phyloP scores from a whole-genome alignment of 2,113 vertebrate genomes.

The Murina feae region DNA sequence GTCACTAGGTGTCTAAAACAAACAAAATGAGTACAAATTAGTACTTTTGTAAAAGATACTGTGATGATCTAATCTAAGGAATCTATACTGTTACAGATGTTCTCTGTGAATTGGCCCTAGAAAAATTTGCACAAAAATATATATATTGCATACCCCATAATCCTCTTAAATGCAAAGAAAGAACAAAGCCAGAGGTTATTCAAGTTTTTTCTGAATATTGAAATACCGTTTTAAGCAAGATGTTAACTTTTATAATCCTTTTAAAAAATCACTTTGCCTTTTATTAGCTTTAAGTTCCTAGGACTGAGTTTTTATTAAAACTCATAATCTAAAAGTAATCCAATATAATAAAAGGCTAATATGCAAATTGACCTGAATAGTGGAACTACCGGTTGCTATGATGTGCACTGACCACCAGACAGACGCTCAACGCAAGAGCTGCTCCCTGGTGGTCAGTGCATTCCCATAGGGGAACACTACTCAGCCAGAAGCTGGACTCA shows the following conservation, averaged over 20 bases:
- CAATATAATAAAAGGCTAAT: background rate
- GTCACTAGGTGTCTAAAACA: constrained; percentile 91
- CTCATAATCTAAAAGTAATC: background rate
- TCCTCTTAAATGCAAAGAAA: constrained; percentile 5
- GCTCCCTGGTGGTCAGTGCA: too few species aligned
- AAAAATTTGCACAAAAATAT: background rate
- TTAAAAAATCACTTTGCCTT: background rate
- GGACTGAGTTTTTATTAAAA: constrained; percentile 1
- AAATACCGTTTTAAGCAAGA: background rate
- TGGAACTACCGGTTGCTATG: too few species aligned
- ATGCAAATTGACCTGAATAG: too few species aligned
- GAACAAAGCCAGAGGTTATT: background rate
- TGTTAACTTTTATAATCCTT: background rate
- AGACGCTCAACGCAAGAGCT: too few species aligned
- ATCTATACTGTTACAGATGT: background rate
- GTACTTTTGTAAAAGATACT: background rate
- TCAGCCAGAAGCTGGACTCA: too few species aligned
- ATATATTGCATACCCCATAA: background rate
- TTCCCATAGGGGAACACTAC: too few species aligned
- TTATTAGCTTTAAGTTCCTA: constrained; percentile 9
- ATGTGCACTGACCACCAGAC: too few species aligned
- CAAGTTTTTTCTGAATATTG: background rate
- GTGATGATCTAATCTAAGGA: constrained; percentile 11
- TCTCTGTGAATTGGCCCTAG: constrained; percentile 13
- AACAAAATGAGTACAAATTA: constrained; percentile 52